A percentile compares a stretch with the other conserved stretches of the same genome.
phyloP scores from a whole-genome alignment of 2,113 vertebrate genomes.

The Reinhardtius hippoglossoides region DNA sequence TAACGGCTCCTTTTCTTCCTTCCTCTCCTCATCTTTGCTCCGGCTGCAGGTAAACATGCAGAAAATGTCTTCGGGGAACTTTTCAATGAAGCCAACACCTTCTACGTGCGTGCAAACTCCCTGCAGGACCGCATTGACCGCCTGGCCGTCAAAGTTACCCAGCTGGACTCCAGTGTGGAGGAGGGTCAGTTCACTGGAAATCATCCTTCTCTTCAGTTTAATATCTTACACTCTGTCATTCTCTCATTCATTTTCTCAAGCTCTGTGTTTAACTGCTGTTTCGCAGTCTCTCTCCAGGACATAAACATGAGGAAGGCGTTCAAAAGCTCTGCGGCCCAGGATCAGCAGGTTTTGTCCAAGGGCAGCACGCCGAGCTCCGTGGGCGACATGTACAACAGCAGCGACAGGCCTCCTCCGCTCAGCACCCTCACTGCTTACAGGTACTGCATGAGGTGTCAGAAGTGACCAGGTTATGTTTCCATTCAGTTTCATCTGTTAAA shows the following conservation, averaged over 20 bases:
- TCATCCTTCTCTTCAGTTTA: not conserved
- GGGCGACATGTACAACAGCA: conserved; percentile 89
- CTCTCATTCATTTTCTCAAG: not conserved
- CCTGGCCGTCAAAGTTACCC: conserved; percentile 92
- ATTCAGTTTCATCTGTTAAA: not conserved
- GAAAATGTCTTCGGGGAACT: conserved; percentile 97
- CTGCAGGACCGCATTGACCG: conserved; percentile 96
- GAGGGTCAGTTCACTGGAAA: conserved; percentile 85
- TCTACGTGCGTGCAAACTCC: conserved; percentile 93
- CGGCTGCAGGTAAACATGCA: conserved; percentile 91
- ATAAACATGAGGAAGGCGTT: conserved; percentile 98
- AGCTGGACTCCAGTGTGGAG: conserved; percentile 87
- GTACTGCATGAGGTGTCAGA: conserved; percentile 61
- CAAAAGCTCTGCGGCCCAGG: conserved; percentile 89
- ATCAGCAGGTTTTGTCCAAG: conserved; percentile 96
- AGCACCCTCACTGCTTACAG: conserved; percentile 90
- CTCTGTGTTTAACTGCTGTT: conserved; percentile 13
- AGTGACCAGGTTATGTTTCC: not conserved
- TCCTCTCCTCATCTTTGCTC: not conserved
- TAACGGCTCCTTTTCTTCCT: not conserved
- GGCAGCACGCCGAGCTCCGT: conserved; percentile 88
- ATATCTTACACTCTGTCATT: not conserved
- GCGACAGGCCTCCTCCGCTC: conserved; percentile 91
- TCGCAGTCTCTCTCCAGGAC: conserved; percentile 93
- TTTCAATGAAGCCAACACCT: conserved; percentile 96